Percentiles rank a stretch among this genome's conserved stretches.
Evolutionary conservation across 37 sponge, comb jelly and placozoan genomes (phyloP).

Genomic region (Aplysina aerophoba): DNA sequence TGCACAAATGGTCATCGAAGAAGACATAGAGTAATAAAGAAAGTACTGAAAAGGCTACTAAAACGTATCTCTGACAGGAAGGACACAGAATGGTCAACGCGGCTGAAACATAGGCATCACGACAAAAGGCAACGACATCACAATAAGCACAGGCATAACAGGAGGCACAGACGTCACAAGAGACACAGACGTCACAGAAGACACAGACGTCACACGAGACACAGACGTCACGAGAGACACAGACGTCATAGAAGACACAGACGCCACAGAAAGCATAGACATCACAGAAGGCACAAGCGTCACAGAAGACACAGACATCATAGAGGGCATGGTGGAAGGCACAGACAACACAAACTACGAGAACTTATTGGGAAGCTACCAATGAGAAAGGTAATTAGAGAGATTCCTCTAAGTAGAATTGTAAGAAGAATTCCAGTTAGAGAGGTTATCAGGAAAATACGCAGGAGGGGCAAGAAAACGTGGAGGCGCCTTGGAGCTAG

Average conservation of each 20-base stretch:
- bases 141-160: too few species aligned
- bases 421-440: too few species aligned
- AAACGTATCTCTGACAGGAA: too few species aligned
- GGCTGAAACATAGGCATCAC: too few species aligned
- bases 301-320: not conserved
- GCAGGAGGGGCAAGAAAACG: not conserved
- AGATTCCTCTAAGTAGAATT: not conserved
- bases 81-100: too few species aligned
- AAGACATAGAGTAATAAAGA: too few species aligned
- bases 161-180: too few species aligned
- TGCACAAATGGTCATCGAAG: too few species aligned
- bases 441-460: not conserved
- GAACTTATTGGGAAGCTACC: not conserved
- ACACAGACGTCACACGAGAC: not conserved
- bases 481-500: not conserved
- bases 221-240: not conserved
- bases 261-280: not conserved
- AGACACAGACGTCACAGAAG: not conserved
- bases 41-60: too few species aligned
- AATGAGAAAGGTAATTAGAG: not conserved
- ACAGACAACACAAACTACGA: not conserved
- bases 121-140: too few species aligned
- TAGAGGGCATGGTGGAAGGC: not conserved
- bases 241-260: not conserved
- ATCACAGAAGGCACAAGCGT: not conserved